Evolutionary conservation across 1,140 invertebrate species (phyloP), one percentile per base, ranked within the genome.

Genomic region (Rhynchophorus ferrugineus): DNA sequence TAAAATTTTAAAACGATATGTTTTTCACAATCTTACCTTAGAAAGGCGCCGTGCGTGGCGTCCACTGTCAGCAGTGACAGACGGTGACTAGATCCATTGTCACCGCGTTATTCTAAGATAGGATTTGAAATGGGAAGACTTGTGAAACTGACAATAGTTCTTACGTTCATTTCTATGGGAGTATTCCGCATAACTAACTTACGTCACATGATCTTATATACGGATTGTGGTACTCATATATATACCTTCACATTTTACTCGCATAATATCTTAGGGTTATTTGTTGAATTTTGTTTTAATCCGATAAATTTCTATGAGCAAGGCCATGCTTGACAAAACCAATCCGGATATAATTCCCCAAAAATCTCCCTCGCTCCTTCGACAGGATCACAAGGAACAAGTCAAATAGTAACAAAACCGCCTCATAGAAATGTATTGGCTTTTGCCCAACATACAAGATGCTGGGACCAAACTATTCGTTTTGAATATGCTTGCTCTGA

Each of bases 401-500:
- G 24, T 29, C 11, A 11, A 29, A n/a, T n/a, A n/a, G n/a, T n/a
- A n/a, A n/a, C n/a, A n/a, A 29, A 29, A 29, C 11, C 11, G 24
- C 5, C 24, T 29, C 24, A 19, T 20, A 41, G 38, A 41, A 41
- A 18, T 18, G 14, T 29, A 45, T 37, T 39, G 17, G 9, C 39
- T 41, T 19, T 35, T 44, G 56, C 60, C 60, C 60, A 61, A 61
- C 57, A 61, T 57, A 50, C 56, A 56, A 20, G 33, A 59, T 61
- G 60, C 57, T 61, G 60, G 60, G 60, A 61, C 60, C 60, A 59
- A 58, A 42, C 21, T 33, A 42, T 44, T 51, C 42, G 13, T 29
- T 29, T 29, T 11, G 24, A 43, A 16, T 44, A 5, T 29, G 29
- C 29, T 44, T 44, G 21, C 29, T 22, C 20, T 14, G 1, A 39